These are phyloP conservation scores for Halocynthia roretzi DNA, from an alignment of 23 tunicate species.

Conservation along the genomic window DNA sequence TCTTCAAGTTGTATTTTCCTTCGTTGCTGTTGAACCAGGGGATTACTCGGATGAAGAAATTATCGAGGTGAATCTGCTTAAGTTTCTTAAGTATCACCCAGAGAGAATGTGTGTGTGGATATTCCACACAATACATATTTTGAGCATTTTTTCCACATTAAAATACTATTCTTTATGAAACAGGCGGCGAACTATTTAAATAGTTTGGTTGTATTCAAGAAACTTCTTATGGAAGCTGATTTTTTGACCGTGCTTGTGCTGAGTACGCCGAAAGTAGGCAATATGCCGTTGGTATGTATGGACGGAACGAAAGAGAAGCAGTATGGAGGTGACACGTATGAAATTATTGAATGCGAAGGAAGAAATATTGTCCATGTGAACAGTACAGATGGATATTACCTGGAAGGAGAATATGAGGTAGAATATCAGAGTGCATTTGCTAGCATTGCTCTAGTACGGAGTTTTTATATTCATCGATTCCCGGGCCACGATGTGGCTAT, in stretches of 20 bases:
- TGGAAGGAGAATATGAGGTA: conserved; percentile 72
- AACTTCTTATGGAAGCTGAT: conserved; percentile 28
- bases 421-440: neutral
- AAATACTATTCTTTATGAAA: neutral
- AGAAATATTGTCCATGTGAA: conserved; percentile 23
- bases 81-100: too few species aligned
- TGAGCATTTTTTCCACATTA: neutral
- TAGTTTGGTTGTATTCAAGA: conserved; percentile 19
- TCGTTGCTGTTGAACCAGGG: conserved; percentile 15
- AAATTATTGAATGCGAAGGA: conserved; percentile 19
- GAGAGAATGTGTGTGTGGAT: neutral
- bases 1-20: conserved; percentile 16
- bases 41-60: conserved; percentile 38
- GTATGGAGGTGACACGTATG: conserved; percentile 37
- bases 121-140: neutral
- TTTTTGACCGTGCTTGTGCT: conserved; percentile 32
- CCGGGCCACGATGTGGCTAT: too few species aligned
- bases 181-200: conserved; percentile 32
- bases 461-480: too few species aligned
- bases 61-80: conserved; percentile 15
- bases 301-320: conserved; percentile 24
- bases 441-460: neutral
- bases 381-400: conserved; percentile 35
- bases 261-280: neutral
- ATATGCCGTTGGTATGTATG: conserved; percentile 1